A percentile compares a stretch with the other conserved stretches of the same genome.
These are phyloP conservation scores for Corella eumyota DNA, from an alignment of 23 tunicate species.

Conservation along the genomic window DNA sequence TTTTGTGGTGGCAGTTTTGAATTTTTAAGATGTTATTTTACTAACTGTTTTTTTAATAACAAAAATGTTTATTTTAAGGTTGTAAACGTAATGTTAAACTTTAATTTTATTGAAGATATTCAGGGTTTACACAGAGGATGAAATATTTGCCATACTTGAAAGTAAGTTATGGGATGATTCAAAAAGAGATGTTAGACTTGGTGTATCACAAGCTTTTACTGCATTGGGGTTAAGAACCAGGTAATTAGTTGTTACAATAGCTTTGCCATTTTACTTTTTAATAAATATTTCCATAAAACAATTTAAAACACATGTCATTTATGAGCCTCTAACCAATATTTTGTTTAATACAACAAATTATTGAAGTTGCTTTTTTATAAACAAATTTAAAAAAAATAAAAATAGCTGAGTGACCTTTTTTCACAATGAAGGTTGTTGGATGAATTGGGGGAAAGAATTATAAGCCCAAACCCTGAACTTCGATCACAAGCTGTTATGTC, in stretches of 20 bases:
- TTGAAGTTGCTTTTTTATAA: no score
- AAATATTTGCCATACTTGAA: slow-evolving; percentile 21
- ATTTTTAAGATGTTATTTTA: not conserved
- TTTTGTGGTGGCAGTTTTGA: not conserved
- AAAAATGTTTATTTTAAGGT: no score
- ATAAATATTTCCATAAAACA: no score
- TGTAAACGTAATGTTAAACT: no score
- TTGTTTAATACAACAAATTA: no score
- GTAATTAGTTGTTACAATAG: no score
- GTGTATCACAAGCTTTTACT: slow-evolving; percentile 79
- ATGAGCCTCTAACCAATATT: not conserved
- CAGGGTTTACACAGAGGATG: slow-evolving; percentile 23
- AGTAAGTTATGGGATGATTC: slow-evolving; percentile 80
- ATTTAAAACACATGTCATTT: no score
- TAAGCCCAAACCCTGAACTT: slow-evolving; percentile 26
- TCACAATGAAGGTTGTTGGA: slow-evolving; percentile 36
- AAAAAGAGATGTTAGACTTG: slow-evolving; percentile 66
- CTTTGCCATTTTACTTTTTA: no score
- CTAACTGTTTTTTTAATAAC: not conserved
- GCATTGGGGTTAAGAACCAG: slow-evolving; percentile 63
- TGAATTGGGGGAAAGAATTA: slow-evolving; percentile 37
- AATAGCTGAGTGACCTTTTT: not conserved
- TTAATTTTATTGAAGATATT: not conserved
- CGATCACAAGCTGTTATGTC: slow-evolving; percentile 86
- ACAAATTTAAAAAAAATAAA: no score